Conservation (phyloP, 1,140 invertebrate species). For the Babylonia areolata region DNA sequence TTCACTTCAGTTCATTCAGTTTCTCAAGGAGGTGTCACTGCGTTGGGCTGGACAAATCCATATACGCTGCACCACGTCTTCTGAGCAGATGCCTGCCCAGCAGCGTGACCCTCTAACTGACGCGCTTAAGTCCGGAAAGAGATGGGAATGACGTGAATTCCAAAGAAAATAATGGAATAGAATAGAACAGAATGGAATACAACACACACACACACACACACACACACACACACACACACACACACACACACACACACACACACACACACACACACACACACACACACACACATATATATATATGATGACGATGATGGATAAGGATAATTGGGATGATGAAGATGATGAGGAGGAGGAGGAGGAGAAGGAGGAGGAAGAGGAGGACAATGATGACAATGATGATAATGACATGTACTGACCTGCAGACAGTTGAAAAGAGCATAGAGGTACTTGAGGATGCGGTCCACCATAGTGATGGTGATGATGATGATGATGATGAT, state of each 20-base stretch:
- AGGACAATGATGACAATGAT: too few relatives aligned
- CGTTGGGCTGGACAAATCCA: too few relatives aligned
- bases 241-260: not conserved
- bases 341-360: not conserved
- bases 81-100: too few relatives aligned
- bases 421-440: slow-evolving; percentile 73
- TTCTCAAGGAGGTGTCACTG: too few relatives aligned
- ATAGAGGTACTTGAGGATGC: slow-evolving; percentile 73
- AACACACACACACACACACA: not conserved
- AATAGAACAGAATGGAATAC: too few relatives aligned
- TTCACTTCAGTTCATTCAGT: too few relatives aligned
- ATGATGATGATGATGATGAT: slow-evolving; percentile 74
- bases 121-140: too few relatives aligned
- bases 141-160: too few relatives aligned
- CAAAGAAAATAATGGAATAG: too few relatives aligned
- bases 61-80: too few relatives aligned
- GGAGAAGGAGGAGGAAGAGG: not conserved
- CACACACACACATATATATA: not conserved
- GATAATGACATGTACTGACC: slow-evolving; percentile 42
- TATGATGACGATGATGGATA: too few relatives aligned
- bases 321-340: not conserved
- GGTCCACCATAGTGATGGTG: slow-evolving; percentile 66
- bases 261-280: slow-evolving; percentile 15
- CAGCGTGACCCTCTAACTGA: too few relatives aligned
- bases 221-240: slow-evolving; percentile 18